phyloP scores from a whole-genome alignment of 2,888 invertebrate species.

The Drosophila borealis region DNA sequence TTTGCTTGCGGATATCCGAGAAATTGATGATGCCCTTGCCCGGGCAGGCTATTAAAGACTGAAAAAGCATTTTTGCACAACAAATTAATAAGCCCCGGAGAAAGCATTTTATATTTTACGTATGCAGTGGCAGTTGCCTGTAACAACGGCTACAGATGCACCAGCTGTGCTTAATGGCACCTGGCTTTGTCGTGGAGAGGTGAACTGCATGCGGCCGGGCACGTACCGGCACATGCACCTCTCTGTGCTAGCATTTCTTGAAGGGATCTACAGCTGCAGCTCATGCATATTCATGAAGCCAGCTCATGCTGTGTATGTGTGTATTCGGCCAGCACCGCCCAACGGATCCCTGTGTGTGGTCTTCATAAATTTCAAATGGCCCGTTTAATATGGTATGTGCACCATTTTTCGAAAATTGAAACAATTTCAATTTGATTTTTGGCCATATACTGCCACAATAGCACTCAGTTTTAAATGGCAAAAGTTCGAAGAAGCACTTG shows the following conservation, averaged over 20 bases:
- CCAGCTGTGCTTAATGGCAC: conserved; percentile 58
- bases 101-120: conserved; percentile 44
- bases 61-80: conserved; percentile 45
- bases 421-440: conserved; percentile 73
- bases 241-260: conserved; percentile 46
- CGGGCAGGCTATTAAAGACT: conserved; percentile 21
- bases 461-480: conserved; percentile 35
- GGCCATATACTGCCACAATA: conserved; percentile 25
- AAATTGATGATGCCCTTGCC: conserved; percentile 60
- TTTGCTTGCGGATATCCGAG: conserved; percentile 49
- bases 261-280: conserved; percentile 45
- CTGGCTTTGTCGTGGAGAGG: conserved; percentile 32
- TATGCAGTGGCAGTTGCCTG: conserved; percentile 42
- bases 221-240: conserved; percentile 29
- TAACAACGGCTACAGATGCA: conserved; percentile 31
- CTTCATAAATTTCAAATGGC: conserved; percentile 54
- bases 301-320: not conserved
- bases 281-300: conserved; percentile 55
- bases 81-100: conserved; percentile 62
- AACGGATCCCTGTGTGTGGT: conserved; percentile 15
- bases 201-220: conserved; percentile 7
- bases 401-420: conserved; percentile 72
- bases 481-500: conserved; percentile 43
- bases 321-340: conserved; percentile 30
- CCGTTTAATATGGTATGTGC: conserved; percentile 45